A percentile compares a stretch with the other conserved stretches of the same genome.
Conservation (phyloP, 2,113 vertebrate species). For the Alectura lathami region DNA sequence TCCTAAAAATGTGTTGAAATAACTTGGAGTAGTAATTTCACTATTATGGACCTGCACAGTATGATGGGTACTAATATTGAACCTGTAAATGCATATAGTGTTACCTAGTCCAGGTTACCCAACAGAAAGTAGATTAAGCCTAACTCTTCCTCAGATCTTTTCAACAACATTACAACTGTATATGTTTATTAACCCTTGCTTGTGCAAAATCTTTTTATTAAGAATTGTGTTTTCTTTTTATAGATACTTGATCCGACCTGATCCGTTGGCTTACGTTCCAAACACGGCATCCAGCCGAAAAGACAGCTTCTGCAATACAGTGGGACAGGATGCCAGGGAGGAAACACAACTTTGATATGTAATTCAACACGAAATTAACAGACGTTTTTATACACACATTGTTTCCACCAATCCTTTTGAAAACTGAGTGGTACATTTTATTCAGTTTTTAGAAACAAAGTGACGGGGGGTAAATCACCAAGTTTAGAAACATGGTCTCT, state of each 20-base stretch:
- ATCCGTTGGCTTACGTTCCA: slow-evolving; percentile 81
- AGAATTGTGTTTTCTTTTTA: slow-evolving; percentile 11
- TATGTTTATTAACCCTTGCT: background rate
- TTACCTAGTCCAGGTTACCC: background rate
- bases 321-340: slow-evolving; percentile 77
- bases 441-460: slow-evolving; percentile 40
- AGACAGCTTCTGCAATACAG: slow-evolving; percentile 74
- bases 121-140: background rate
- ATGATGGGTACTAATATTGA: background rate
- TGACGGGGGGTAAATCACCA: slow-evolving; percentile 29
- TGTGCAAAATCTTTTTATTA: background rate
- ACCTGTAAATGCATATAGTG: background rate
- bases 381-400: slow-evolving; percentile 40
- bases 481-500: background rate
- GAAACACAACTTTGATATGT: slow-evolving; percentile 81
- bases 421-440: background rate
- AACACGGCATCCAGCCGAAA: slow-evolving; percentile 74
- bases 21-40: background rate
- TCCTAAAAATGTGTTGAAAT: background rate
- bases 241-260: slow-evolving; percentile 84
- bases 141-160: background rate
- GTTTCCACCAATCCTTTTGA: slow-evolving; percentile 51
- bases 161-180: background rate
- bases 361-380: slow-evolving; percentile 18
- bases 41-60: background rate